Base-by-base conservation (phyloP, 2,113 vertebrate genomes). In the Tachysurus vachellii region DNA sequence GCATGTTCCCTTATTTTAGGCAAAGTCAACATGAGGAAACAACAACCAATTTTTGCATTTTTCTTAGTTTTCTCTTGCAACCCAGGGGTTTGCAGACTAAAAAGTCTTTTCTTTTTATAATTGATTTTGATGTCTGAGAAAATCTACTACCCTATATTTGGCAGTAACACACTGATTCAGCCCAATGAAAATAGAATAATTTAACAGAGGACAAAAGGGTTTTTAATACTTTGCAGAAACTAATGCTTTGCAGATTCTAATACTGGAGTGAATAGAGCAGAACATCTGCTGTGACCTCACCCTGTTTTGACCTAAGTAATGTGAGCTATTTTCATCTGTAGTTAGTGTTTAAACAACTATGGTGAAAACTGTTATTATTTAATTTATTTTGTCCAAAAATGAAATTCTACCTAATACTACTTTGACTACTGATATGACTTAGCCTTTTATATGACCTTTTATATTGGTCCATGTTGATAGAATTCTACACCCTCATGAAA, bases 141-240 rank as follows among this genome's bases (percentile, higher is more conserved):
- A 88, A 90, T 82, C 36, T 36, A 47, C 50, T 14, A 8, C 68
- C 84, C 82, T 83, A 83, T 17, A 87, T 83, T 90, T 88, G 79
- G 87, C 86, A 70, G 68, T 64, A 73, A 77, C 57, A 62, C 85
- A 80, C 75, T 59, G 53, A 86, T 85, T 36, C 47, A 12, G 42
- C 84, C 87, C 86, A 89, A 83, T 76, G 57, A 88, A 85, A 90
- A 89, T 75, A 87, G 80, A 82, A 85, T 89, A 53, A 81, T 81
- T 70, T 57, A 80, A 81, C 28, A 59, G 66, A 61, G 80, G 84
- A 83, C 75, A 88, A 76, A 77, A 76, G 87, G 81, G 44, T 62
- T 68, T 80, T 14, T 61, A 81, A 86, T 80, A 68, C 82, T 83
- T 86, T 62, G 31, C 23, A 86, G 36, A 83, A 62, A 75, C 21